Base-by-base conservation (phyloP, 2,888 invertebrate species). In the Drosophila niveifrons region DNA sequence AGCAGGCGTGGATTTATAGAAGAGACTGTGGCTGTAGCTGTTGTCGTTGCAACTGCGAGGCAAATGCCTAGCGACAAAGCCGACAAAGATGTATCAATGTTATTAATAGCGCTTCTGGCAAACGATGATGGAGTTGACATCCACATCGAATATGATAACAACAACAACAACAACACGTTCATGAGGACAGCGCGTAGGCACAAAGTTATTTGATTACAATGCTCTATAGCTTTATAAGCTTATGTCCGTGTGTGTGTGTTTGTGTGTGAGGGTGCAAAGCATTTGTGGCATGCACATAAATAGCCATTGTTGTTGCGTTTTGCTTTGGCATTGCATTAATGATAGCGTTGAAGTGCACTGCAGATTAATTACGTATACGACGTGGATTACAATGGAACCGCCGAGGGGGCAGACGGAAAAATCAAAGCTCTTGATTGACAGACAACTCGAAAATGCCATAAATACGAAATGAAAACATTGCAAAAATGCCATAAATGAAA, bases 91-190 rank as follows among this genome's bases (percentile, higher is more conserved):
- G 78, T 75, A 87, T 85, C 82, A 74, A 84, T 82, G 88, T 88
- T 85, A 85, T 89, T 82, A 85, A 85, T 85, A 89, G 89, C 78
- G 78, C 83, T 84, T n/a, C 65, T 80, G 83, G 88, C 86, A 77
- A 82, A 88, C 75, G 75, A 75, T 80, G 87, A 75, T 75, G 63
- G 56, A 75, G 80, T 46, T 67, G 80, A 65, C 71, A 64, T 66
- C 23, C 66, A 48, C 51, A 44, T 41, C 15, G 39, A 55, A 34
- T 41, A 39, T 43, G 56, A 31, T 43, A 51, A 43, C 7, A 41
- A n/a, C 34, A n/a, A n/a, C 52, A 39, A 13, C 51, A n/a, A n/a
- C n/a, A n/a, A n/a, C n/a, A n/a, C n/a, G n/a, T n/a, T n/a, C n/a
- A n/a, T n/a, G 11, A n/a, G 7, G 15, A 63, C 57, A 64, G 72